A percentile compares a stretch with the other conserved stretches of the same genome.
Conservation (phyloP, 2,113 vertebrate genomes). For the Tetraodon nigroviridis region DNA sequence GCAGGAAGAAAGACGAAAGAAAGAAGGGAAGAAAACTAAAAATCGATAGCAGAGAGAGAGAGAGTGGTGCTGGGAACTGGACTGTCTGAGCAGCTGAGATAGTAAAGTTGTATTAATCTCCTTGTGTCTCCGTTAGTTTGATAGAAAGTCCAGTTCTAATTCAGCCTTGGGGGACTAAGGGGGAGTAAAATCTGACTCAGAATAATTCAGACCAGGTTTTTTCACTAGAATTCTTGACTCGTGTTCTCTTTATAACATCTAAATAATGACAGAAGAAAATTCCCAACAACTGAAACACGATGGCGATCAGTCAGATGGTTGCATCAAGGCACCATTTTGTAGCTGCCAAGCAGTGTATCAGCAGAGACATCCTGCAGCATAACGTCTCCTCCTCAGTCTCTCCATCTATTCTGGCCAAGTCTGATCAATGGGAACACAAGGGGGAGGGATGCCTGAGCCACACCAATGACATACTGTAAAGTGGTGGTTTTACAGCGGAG, state of each 20-base stretch:
- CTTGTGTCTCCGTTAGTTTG: conserved; percentile 58
- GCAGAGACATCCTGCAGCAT: conserved; percentile 56
- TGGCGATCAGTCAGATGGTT: conserved; percentile 46
- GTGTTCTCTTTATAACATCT: not conserved
- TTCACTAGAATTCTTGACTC: not conserved
- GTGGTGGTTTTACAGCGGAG: conserved; percentile 21
- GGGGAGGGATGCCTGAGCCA: conserved; percentile 15
- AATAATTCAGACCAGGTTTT: not conserved
- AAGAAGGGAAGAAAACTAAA: conserved; percentile 66
- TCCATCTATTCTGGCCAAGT: conserved; percentile 57
- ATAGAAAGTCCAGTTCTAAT: conserved; percentile 46
- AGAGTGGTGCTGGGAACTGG: conserved; percentile 55
- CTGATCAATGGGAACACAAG: conserved; percentile 61
- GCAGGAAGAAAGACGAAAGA: conserved; percentile 49
- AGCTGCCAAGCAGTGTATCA: conserved; percentile 53
- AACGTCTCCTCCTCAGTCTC: conserved; percentile 62
- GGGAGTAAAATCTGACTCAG: conserved; percentile 7
- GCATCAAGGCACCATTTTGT: conserved; percentile 64
- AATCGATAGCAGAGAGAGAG: conserved; percentile 63
- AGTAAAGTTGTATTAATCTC: conserved; percentile 69
- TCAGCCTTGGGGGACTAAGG: conserved; percentile 24
- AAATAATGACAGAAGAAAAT: not conserved
- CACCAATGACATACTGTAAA: conserved; percentile 37
- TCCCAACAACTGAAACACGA: conserved; percentile 1
- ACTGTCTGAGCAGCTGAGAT: conserved; percentile 64